Conservation (phyloP, 2,113 vertebrate genomes). For the Carassius carassius region DNA sequence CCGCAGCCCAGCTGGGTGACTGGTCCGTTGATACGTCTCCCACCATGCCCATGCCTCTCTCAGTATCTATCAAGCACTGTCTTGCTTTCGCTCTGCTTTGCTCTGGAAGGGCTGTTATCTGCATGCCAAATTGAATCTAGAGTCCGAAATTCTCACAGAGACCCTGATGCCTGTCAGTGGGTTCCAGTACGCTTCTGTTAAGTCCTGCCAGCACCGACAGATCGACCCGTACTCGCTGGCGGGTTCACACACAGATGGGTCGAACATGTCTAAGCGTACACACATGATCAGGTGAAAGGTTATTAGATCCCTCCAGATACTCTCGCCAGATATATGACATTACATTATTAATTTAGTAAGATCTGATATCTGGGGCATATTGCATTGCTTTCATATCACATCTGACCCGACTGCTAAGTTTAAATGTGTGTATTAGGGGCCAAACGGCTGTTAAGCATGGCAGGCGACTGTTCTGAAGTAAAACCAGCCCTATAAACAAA, state of each 20-base stretch:
- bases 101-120: slow-evolving; percentile 44
- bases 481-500: slow-evolving; percentile 24
- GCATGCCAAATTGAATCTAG: slow-evolving; percentile 49
- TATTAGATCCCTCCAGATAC: slow-evolving; percentile 58
- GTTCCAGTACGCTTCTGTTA: slow-evolving; percentile 7
- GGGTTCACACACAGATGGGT: background rate
- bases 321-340: slow-evolving; percentile 69
- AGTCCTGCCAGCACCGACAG: background rate
- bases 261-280: background rate
- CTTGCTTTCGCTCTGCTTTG: background rate
- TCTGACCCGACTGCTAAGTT: slow-evolving; percentile 59
- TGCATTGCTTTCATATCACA: slow-evolving; percentile 66
- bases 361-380: slow-evolving; percentile 65
- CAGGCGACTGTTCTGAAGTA: slow-evolving; percentile 1
- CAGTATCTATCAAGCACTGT: slow-evolving; percentile 29
- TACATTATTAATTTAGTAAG: slow-evolving; percentile 76
- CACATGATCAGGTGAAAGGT: slow-evolving; percentile 42
- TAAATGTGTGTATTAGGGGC: background rate
- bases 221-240: too few species aligned
- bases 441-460: background rate
- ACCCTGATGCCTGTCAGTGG: slow-evolving; percentile 18
- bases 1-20: slow-evolving; percentile 22
- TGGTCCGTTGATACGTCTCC: slow-evolving; percentile 30
- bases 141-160: slow-evolving; percentile 30
- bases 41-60: slow-evolving; percentile 12